Base-by-base conservation (phyloP, 2,888 invertebrate genomes). In the Aspidapion aeneum region DNA sequence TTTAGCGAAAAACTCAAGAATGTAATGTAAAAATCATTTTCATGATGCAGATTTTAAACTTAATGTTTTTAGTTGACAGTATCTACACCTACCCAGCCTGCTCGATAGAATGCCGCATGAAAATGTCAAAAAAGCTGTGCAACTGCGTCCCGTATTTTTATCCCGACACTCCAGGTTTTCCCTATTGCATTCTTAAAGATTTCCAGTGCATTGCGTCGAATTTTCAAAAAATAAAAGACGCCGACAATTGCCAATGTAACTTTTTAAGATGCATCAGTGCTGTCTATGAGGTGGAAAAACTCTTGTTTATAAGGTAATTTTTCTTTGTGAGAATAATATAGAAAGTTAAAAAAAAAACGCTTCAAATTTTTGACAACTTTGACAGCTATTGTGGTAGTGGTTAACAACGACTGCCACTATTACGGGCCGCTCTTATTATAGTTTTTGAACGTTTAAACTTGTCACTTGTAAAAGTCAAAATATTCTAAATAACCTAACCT, bases 101-200 rank as follows among this genome's bases (percentile, higher is more conserved):
- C 73, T 89, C 90, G 82, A 82, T 87, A 57, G 87, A 91, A 74
- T 91, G 90, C 69, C 84, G 90, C 50, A 89, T 90, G 86, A 84
- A 85, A 63, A 83, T 83, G 57, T 82, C 88, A 57, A 82, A 84
- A 50, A 81, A 83, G 54, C 80, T 84, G 18, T 91, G 91, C 74
- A 85, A 85, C 71, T 91, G 91, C 73, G 85, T 90, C 61, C 90
- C 90, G 16, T 86, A 87, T 72, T 90, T 90, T 74, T 90, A 90
- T 78, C 86, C 86, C 18, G 75, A 80, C 12, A 80, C 86, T 82
- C 84, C 78, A 18, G 68, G 66, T 1, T 86, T 85, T 67, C 82
- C 82, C 21, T 82, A 85, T 73, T 90, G 90, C 71, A 81, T 79
- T 0, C 72, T 89, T 2, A 77, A 78, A 1, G 86, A 89, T 68